Evolutionary conservation across 2,113 vertebrate species (phyloP), one percentile per base, ranked within the genome.

Genomic region (Mirounga angustirostris): DNA sequence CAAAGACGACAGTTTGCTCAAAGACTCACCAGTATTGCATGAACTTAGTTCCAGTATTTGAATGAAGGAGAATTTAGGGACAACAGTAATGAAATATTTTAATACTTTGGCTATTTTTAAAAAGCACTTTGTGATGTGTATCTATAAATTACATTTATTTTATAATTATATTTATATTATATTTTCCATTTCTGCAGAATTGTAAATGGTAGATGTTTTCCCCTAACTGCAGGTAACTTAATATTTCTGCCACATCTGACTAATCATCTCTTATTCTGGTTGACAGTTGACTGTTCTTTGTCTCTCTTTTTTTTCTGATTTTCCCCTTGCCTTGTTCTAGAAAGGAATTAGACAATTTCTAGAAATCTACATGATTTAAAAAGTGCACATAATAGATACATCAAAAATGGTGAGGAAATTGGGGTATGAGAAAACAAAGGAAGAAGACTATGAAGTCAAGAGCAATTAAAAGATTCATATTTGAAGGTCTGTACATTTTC

Each of bases 151-250:
- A 58, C 82, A 76, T 76, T 67, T 84, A 76, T 85, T 26, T 67
- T 93, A 65, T 63, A 87, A 58, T 76, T 94, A 58, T 89, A 76
- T 76, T 67, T 84, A 76, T 85, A n/a, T 65, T 93, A 65, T 63
- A 87, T 87, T 94, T 94, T 92, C 22, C 21, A 79, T 84, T 94
- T 96, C 26, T 91, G 22, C 7, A 65, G 40, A 82, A 69, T 95
- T 74, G 46, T 69, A 69, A 95, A 59, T 79, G 24, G 46, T 69
- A 69, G 93, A 59, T 79, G 24, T 71, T 91, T 87, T 93, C 16
- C 78, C 83, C 87, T 78, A 89, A 71, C 58, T 95, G 18, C 12
- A n/a, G 76, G 28, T 73, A 65, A 93, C 26, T 92, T 89, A 87
- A 46, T 85, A 78, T 95, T 97, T 97, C 78, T 43, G 13, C 40